Base-by-base conservation (phyloP, 2,113 vertebrate genomes). In the Eurystomus gularis region DNA sequence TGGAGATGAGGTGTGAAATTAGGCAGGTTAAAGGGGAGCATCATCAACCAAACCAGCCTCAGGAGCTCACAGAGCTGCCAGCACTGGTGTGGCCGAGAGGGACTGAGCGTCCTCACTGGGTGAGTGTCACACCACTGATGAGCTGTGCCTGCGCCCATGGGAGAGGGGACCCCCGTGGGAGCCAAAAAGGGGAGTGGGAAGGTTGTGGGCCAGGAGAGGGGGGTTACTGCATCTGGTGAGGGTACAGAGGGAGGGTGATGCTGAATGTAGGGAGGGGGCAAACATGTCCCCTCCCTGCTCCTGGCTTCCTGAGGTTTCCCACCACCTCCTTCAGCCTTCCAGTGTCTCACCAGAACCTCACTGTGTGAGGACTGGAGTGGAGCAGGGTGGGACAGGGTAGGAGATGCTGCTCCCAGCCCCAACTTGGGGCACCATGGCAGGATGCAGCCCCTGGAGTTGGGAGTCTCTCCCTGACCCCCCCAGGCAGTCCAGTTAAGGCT, bases 371-470 rank as follows among this genome's bases (percentile, higher is more conserved):
- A 11, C 42, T 44, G 42, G 12, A 16, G 42, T 0, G 0, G 35
- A 33, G 52, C 17, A 1, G 51, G 28, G 21, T 39, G 21, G n/a
- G 16, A 23, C 33, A 24, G 35, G 31, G 40, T 35, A 3, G 39
- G 75, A 61, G 55, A 28, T 46, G 46, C 33, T 66, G 61, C 42
- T 66, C 23, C 70, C 46, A 46, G n/a, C n/a, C n/a, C n/a, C n/a
- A n/a, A n/a, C n/a, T n/a, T n/a, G 58, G 25, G 35, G 9, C n/a
- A 35, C 9, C 3, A 1, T 13, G 28, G 29, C 54, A 76, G 62
- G 19, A 46, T 61, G 54, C 0, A 2, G 8, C 39, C 71, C 42
- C 40, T 1, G 5, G 29, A 33, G 37, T 1, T 4, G 17, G 6
- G 2, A 7, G 3, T 23, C 31, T 17, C 18, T 17, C 48, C 48